These are phyloP conservation scores for Argyrosomus japonicus DNA, from an alignment of 2,113 vertebrate species.

Conservation along the genomic window DNA sequence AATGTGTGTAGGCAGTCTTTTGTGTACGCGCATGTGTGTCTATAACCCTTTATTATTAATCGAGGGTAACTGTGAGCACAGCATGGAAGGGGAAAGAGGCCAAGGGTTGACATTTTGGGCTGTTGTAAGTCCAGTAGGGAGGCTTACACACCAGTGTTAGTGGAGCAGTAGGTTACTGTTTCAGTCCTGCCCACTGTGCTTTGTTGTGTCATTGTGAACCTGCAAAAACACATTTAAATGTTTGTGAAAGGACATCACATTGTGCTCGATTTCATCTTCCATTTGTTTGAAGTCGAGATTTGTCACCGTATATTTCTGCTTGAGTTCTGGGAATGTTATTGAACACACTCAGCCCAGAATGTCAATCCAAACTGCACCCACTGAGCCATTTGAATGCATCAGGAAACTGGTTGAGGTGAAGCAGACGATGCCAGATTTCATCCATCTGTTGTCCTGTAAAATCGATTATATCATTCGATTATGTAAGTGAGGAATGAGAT, in stretches of 20 bases:
- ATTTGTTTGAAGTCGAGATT: constrained; percentile 9
- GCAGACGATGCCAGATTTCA: constrained; percentile 39
- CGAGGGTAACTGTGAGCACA: constrained; percentile 54
- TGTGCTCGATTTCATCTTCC: not conserved
- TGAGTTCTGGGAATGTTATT: constrained; percentile 9
- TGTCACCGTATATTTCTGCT: not conserved
- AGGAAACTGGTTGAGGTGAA: constrained; percentile 35
- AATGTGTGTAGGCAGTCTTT: constrained; percentile 24
- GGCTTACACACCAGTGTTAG: constrained; percentile 44
- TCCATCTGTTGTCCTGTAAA: constrained; percentile 51
- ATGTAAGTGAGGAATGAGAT: constrained; percentile 39
- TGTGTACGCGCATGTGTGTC: constrained; percentile 23
- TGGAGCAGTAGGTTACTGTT: constrained; percentile 61
- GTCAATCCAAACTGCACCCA: constrained; percentile 15
- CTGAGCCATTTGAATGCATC: constrained; percentile 38
- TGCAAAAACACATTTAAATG: constrained; percentile 22
- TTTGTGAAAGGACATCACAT: constrained; percentile 9
- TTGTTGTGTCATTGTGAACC: constrained; percentile 46
- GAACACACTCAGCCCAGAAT: constrained; percentile 12
- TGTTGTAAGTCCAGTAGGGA: constrained; percentile 59
- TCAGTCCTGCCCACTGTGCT: constrained; percentile 49
- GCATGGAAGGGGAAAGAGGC: constrained; percentile 51
- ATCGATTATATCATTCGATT: constrained; percentile 64
- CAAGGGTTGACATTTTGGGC: constrained; percentile 69
- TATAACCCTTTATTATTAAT: constrained; percentile 68